phyloP scores from a whole-genome alignment of 2,888 invertebrate species.

The Drosophila picticornis region DNA sequence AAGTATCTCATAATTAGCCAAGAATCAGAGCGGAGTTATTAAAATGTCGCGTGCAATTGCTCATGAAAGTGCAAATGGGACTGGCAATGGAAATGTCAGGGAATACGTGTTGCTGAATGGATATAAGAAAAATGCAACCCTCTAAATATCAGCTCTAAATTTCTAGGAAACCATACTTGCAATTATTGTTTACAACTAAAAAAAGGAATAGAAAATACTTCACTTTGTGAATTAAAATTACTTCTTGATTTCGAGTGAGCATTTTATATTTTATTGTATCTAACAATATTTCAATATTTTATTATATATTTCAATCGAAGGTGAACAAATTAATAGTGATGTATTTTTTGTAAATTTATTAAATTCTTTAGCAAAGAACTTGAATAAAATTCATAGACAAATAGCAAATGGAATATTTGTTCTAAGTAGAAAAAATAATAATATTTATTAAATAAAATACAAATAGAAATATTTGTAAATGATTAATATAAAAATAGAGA shows the following conservation, averaged over 20 bases:
- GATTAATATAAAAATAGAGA: neutral
- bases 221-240: neutral
- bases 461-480: neutral
- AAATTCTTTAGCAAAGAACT: neutral
- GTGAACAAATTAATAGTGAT: neutral
- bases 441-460: neutral
- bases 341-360: neutral
- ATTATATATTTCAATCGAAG: neutral
- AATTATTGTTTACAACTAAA: neutral
- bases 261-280: neutral
- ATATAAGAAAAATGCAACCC: neutral
- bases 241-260: neutral
- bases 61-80: slow-evolving; percentile 11
- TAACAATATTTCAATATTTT: neutral
- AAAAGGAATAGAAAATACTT: neutral
- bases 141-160: neutral
- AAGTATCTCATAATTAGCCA: slow-evolving; percentile 55
- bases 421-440: neutral
- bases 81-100: neutral
- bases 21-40: slow-evolving; percentile 58
- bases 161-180: slow-evolving; percentile 7
- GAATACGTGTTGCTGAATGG: neutral
- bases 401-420: too few relatives aligned
- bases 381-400: neutral
- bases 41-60: slow-evolving; percentile 50